Evolutionary conservation across 1,140 invertebrate species (phyloP).

Genomic region (Aphaenogaster rudis): DNA sequence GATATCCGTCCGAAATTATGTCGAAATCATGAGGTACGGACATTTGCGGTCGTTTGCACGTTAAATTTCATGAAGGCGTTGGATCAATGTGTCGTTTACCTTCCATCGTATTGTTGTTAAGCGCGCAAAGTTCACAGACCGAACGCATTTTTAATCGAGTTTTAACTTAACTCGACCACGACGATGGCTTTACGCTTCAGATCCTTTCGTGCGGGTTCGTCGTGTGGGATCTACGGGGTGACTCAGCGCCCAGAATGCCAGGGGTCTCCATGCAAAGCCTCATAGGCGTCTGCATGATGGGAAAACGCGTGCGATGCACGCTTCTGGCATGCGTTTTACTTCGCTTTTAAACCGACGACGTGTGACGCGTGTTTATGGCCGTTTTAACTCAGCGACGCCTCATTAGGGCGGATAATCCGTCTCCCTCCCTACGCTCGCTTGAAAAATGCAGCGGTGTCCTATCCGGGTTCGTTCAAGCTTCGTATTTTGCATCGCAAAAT

Average conservation of each 20-base stretch:
- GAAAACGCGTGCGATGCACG: constrained; percentile 27
- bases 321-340: constrained; percentile 17
- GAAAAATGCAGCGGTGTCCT: background rate
- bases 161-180: background rate
- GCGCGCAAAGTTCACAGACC: constrained; percentile 18
- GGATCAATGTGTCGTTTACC: constrained; percentile 14
- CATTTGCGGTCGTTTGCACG: background rate
- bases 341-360: constrained; percentile 41
- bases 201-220: constrained; percentile 11
- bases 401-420: constrained; percentile 28
- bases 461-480: background rate
- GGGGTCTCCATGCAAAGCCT: background rate
- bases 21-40: background rate
- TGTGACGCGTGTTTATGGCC: constrained; percentile 23
- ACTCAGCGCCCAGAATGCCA: constrained; percentile 35
- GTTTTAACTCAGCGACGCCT: constrained; percentile 36
- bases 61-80: background rate
- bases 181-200: background rate
- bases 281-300: background rate
- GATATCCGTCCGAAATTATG: constrained; percentile 10
- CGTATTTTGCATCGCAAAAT: background rate
- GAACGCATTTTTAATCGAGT: constrained; percentile 7
- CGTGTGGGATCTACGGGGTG: constrained; percentile 42
- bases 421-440: background rate
- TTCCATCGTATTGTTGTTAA: background rate